Evolutionary conservation across 2,888 invertebrate genomes (phyloP).

Genomic region (Entomobrya proxima): DNA sequence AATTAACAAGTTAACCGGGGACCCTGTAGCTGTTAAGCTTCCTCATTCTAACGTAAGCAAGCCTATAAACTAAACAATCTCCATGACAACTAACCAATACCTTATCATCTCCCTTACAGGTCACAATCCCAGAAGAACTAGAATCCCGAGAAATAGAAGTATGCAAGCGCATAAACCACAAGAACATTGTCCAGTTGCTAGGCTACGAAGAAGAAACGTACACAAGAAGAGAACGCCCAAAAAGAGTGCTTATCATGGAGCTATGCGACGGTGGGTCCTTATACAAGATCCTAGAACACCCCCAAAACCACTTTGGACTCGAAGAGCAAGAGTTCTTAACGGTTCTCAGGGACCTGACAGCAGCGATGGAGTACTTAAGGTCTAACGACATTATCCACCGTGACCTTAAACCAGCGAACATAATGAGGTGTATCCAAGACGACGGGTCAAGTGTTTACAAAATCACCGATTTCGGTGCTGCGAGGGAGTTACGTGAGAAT

Average conservation of each 20-base stretch:
- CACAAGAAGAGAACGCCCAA: conserved; percentile 74
- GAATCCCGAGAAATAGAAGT: conserved; percentile 97
- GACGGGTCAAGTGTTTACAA: conserved; percentile 93
- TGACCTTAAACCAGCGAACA: conserved; percentile 97
- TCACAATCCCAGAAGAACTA: conserved; percentile 83
- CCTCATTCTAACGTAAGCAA: conserved; percentile 34
- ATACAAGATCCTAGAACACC: conserved; percentile 95
- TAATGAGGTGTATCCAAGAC: conserved; percentile 95
- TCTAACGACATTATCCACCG: conserved; percentile 95
- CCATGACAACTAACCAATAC: no score
- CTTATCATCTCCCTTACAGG: no score
- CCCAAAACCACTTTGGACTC: conserved; percentile 94
- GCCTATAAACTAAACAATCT: no score
- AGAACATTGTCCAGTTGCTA: conserved; percentile 66
- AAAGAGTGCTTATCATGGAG: conserved; percentile 92
- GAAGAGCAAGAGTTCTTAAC: conserved; percentile 92
- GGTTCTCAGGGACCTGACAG: conserved; percentile 92
- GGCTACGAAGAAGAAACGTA: conserved; percentile 58
- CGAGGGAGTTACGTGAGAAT: conserved; percentile 93
- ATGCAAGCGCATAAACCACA: conserved; percentile 81
- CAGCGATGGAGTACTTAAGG: conserved; percentile 96
- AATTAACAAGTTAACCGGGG: conserved; percentile 94
- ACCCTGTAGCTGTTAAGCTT: conserved; percentile 93
- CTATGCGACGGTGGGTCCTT: conserved; percentile 94
- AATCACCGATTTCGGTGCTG: conserved; percentile 97